Evolutionary conservation across 2,113 vertebrate genomes (phyloP).

Genomic region (Malurus cyaneus): DNA sequence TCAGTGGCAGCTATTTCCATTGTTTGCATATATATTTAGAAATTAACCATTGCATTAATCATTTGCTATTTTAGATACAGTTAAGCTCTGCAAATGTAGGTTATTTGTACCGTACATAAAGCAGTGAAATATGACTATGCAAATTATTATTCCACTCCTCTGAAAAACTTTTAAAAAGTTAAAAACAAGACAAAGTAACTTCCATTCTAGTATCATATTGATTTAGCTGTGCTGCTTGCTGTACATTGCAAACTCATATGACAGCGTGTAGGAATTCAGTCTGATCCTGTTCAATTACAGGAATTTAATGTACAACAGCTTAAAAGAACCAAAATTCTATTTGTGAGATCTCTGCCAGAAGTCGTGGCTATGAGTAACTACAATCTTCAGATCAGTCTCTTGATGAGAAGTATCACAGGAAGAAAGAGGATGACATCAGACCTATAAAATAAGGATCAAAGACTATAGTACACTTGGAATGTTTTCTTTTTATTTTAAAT

Average conservation of each 20-base stretch:
- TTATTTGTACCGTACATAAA: not conserved
- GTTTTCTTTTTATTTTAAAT: conserved; percentile 81
- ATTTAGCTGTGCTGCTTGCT: not conserved
- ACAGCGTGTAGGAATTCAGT: not conserved
- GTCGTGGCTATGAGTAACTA: not conserved
- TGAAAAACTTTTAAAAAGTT: not conserved
- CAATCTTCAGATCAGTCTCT: not conserved
- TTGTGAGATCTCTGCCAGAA: not conserved
- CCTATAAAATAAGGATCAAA: conserved; percentile 55
- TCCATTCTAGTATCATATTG: not conserved
- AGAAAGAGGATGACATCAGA: not conserved
- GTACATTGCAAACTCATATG: fast-evolving
- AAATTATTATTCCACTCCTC: not conserved
- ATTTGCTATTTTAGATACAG: not conserved
- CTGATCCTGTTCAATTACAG: not conserved
- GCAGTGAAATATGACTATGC: not conserved
- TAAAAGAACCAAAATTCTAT: not conserved
- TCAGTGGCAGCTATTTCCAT: not conserved
- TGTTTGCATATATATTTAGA: not conserved
- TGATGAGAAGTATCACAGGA: not conserved
- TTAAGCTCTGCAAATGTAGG: not conserved
- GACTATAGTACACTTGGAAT: conserved; percentile 49
- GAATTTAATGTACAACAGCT: not conserved
- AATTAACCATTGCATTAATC: not conserved
- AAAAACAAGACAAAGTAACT: not conserved